Base-by-base conservation (phyloP, 2,113 vertebrate species). In the Rhodinocichla rosea region DNA sequence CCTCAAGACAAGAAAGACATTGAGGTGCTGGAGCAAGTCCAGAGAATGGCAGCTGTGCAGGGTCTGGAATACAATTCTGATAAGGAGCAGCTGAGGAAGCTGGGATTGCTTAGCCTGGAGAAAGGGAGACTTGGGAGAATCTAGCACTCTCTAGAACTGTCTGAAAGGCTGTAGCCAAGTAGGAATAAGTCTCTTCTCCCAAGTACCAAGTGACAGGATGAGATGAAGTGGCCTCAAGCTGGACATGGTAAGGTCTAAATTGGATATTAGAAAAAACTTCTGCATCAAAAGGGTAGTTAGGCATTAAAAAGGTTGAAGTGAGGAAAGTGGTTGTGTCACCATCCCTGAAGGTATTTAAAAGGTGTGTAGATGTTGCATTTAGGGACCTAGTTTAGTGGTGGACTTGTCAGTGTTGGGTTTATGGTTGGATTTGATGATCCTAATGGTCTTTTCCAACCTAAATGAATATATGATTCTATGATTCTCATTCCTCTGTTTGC, bases 191-290 rank as follows among this genome's bases (percentile, higher is more conserved):
- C 32, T 73, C 18, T 50, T 50, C 24, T 53, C 47, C 47, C 53
- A 82, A 9, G n/a, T 22, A 60, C 19, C 13, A 30, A 63, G 44
- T 1, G 3, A 55, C 3, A 55, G 35, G 28, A 60, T 18, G 32
- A 67, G 32, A 59, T 3, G 20, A 70, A 70, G 70, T 2, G 5
- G 7, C 10, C 56, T 80, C 21, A 60, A 49, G 14, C 9, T 75
- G 15, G 0, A 0, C 7, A 23, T 39, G 23, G 20, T 6, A 5
- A 75, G 15, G 6, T 39, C 44, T 59, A 55, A 44, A 65, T 5
- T 49, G 20, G 15, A 5, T 49, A 70, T 88, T 35, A 55, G 44
- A 33, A 84, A 64, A 42, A 44, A 21, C 12, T 37, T 64, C 10
- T 64, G 30, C 21, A 21, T 10, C n/a, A 35, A 32, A 83, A 75